phyloP scores from a whole-genome alignment of 2,888 invertebrate species.

The Prenolepis imparis region DNA sequence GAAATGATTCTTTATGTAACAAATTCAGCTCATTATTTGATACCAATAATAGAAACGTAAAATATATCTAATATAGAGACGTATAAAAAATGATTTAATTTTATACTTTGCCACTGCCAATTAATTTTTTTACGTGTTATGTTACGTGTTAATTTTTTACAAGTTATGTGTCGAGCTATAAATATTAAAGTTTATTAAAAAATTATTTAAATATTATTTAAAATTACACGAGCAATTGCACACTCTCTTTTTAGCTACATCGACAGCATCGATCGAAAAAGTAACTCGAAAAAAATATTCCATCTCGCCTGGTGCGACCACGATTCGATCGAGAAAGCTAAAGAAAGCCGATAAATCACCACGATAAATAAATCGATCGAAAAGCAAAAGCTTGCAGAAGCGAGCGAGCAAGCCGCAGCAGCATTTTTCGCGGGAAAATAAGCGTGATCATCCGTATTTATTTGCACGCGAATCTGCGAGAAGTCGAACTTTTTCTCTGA shows the following conservation, averaged over 20 bases:
- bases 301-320: not conserved
- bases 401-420: not conserved
- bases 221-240: not conserved
- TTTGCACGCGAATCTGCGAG: not conserved
- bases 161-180: not conserved
- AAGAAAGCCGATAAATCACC: slow-evolving; percentile 17
- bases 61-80: not conserved
- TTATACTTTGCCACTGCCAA: not conserved
- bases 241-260: not conserved
- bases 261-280: slow-evolving; percentile 12
- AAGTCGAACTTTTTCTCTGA: slow-evolving; percentile 56
- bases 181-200: too few species aligned
- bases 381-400: not conserved
- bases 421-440: not conserved
- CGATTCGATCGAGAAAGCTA: not conserved
- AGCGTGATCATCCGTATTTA: not conserved
- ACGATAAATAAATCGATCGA: slow-evolving; percentile 6
- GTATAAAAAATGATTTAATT: not conserved
- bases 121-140: not conserved
- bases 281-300: slow-evolving; percentile 13
- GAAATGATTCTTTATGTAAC: not conserved
- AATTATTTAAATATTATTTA: not conserved
- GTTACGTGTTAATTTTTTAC: too few species aligned
- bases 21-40: not conserved
- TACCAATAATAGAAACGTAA: not conserved